Conservation (phyloP, 1,140 invertebrate genomes). For the Oreohelix idahoensis region DNA sequence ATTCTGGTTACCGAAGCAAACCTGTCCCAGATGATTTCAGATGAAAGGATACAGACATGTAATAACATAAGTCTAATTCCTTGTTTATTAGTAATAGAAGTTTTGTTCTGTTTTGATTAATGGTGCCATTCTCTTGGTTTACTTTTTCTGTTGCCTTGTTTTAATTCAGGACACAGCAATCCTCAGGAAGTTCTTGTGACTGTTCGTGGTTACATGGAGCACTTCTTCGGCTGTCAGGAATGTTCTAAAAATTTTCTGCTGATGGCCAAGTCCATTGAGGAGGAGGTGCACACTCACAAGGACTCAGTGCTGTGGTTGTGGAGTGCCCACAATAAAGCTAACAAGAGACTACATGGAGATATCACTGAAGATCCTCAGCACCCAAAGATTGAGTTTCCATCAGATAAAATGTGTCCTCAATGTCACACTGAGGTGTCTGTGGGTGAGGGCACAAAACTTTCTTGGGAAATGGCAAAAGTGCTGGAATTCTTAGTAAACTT, state of each 20-base stretch:
- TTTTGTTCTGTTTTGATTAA: too few species aligned
- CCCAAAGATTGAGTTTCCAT: conserved; percentile 94
- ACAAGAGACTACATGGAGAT: conserved; percentile 88
- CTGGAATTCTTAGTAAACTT: conserved; percentile 83
- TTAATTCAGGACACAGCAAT: conserved; percentile 57
- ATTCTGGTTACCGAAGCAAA: too few species aligned
- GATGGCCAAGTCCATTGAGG: conserved; percentile 79
- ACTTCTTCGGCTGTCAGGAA: conserved; percentile 95
- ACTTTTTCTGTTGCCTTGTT: not conserved
- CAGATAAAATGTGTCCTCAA: conserved; percentile 78
- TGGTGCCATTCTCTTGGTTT: not conserved
- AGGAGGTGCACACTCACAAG: conserved; percentile 80
- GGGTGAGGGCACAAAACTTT: conserved; percentile 66
- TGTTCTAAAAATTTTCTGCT: conserved; percentile 89
- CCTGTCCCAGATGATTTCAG: too few species aligned
- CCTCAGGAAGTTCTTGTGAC: conserved; percentile 81
- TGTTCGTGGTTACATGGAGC: conserved; percentile 90
- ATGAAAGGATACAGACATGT: too few species aligned
- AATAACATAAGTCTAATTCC: too few species aligned
- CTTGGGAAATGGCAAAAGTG: conserved; percentile 83
- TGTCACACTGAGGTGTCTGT: conserved; percentile 80
- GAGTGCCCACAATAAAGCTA: conserved; percentile 91
- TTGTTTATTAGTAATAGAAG: too few species aligned
- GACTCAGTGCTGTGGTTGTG: conserved; percentile 94
- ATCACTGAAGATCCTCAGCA: conserved; percentile 90